Conservation (phyloP, 1,140 invertebrate species). For the Aphidius gifuensis region DNA sequence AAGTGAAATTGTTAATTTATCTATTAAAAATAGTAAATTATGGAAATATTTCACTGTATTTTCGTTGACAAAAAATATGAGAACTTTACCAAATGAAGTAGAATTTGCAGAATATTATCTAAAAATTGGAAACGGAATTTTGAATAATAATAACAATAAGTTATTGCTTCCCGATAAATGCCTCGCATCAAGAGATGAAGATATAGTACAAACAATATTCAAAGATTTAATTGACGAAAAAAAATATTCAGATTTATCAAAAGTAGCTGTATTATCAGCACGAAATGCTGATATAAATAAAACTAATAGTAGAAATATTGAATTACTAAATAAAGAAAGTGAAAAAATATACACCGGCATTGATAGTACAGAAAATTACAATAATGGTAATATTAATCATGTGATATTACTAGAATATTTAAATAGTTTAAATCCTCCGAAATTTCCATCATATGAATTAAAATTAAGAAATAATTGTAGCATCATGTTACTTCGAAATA, state of each 20-base stretch:
- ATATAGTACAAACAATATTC: constrained; percentile 10
- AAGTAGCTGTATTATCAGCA: constrained; percentile 25
- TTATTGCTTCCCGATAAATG: constrained; percentile 15
- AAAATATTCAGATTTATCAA: constrained; percentile 11
- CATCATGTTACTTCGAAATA: constrained; percentile 2
- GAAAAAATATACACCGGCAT: constrained; percentile 20
- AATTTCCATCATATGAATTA: constrained; percentile 15
- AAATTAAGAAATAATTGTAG: constrained; percentile 10
- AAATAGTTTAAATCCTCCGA: constrained; percentile 26
- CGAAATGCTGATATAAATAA: constrained; percentile 28
- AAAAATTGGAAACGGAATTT: constrained; percentile 23
- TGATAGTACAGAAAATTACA: constrained; percentile 19
- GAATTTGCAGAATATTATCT: constrained; percentile 24
- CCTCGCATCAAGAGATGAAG: background rate
- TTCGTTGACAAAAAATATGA: constrained; percentile 24
- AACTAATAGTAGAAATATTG: constrained; percentile 28
- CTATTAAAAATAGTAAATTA: constrained; percentile 24
- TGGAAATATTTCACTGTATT: constrained; percentile 23
- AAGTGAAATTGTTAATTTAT: constrained; percentile 28
- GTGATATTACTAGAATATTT: constrained; percentile 28
- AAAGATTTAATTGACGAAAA: constrained; percentile 6
- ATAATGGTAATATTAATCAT: constrained; percentile 17
- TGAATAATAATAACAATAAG: constrained; percentile 19
- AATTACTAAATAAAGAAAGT: constrained; percentile 17
- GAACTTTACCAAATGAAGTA: constrained; percentile 19